These are phyloP conservation scores for Muscidifurax raptorellus DNA, from an alignment of 1,140 invertebrate genomes.

Conservation along the genomic window DNA sequence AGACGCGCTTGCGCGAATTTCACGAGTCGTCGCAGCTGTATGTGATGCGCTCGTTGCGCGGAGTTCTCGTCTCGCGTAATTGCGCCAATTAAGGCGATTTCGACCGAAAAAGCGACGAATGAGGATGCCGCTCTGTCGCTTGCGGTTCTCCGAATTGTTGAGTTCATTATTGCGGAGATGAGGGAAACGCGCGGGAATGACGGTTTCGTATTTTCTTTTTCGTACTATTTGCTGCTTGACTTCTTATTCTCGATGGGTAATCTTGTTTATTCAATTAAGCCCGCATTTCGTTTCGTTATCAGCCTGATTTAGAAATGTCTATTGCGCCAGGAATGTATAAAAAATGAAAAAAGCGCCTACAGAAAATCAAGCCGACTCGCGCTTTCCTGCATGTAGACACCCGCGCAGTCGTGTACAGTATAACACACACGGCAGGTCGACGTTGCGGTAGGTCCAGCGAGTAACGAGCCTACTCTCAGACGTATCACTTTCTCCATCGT, in stretches of 20 bases:
- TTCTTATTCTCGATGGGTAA: not conserved
- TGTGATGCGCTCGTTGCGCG: not conserved
- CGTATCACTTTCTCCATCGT: not conserved
- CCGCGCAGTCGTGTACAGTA: no score
- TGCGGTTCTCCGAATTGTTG: not conserved
- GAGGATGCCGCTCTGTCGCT: not conserved
- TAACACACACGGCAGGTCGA: not conserved
- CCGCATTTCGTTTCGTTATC: no score
- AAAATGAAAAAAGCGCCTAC: no score
- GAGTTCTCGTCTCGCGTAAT: constrained; percentile 11
- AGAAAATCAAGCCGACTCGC: not conserved
- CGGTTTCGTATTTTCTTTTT: not conserved
- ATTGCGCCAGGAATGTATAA: no score
- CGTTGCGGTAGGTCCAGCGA: constrained; percentile 11
- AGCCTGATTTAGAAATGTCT: no score
- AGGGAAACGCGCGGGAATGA: not conserved
- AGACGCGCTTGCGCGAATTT: not conserved
- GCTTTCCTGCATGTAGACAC: no score
- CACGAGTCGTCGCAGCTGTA: not conserved
- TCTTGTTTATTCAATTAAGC: not conserved
- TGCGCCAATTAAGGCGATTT: constrained; percentile 23
- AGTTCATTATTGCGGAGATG: not conserved
- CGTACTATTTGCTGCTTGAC: not conserved
- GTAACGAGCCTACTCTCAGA: not conserved
- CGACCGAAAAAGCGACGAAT: constrained; percentile 16